Evolutionary conservation across 2,888 invertebrate species (phyloP).

Genomic region (Athetis lepigone): DNA sequence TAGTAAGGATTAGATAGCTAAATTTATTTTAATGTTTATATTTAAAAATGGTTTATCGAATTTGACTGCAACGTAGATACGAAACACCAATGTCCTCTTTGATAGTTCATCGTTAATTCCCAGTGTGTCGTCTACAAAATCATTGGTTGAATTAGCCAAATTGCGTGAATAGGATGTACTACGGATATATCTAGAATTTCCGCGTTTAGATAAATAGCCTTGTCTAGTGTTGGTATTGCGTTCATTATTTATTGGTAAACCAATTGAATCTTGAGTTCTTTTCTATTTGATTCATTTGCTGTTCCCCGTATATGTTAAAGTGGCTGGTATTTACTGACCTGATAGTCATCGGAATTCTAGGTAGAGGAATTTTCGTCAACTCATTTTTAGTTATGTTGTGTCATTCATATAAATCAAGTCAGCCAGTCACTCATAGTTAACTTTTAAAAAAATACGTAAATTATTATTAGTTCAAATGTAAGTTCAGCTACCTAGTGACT

Average conservation of each 20-base stretch:
- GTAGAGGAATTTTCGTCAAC: slow-evolving; percentile 16
- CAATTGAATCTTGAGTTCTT: slow-evolving; percentile 18
- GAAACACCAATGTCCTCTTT: slow-evolving; percentile 21
- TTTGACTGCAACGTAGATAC: too few species aligned
- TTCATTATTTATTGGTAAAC: not conserved
- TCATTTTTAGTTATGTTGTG: not conserved
- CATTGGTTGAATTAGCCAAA: slow-evolving; percentile 23
- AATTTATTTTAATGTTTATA: too few species aligned
- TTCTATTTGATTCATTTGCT: slow-evolving; percentile 22
- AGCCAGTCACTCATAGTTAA: too few species aligned
- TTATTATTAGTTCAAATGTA: too few species aligned
- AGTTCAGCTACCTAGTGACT: too few species aligned
- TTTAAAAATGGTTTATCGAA: too few species aligned
- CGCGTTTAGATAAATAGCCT: not conserved
- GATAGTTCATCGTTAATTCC: slow-evolving; percentile 22
- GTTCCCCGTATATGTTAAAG: slow-evolving; percentile 17
- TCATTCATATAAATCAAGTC: not conserved
- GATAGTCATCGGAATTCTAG: slow-evolving; percentile 30
- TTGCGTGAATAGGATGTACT: slow-evolving; percentile 10
- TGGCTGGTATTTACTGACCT: not conserved
- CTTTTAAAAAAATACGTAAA: too few species aligned
- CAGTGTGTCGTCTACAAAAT: slow-evolving; percentile 10
- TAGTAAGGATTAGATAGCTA: too few species aligned
- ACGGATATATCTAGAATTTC: slow-evolving; percentile 24
- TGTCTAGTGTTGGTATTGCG: slow-evolving; percentile 2